phyloP scores from a whole-genome alignment of 1,140 invertebrate genomes.

The Bombus superbus region DNA sequence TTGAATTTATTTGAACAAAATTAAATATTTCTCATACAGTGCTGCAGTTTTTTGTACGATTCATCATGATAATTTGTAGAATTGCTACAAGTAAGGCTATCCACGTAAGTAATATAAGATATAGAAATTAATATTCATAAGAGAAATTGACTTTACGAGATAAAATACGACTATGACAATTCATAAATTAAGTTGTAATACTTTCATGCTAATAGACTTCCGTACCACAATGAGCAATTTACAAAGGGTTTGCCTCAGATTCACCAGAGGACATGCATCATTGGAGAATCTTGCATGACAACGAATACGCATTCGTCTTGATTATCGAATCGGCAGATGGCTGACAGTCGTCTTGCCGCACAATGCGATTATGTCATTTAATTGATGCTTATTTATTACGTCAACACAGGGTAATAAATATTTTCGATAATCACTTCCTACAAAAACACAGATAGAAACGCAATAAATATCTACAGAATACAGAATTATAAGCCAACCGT shows the following conservation, averaged over 20 bases:
- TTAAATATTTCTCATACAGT: no score
- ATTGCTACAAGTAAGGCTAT: no score
- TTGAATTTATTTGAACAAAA: no score
- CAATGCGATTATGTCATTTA: background rate
- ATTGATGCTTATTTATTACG: background rate
- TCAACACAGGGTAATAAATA: background rate
- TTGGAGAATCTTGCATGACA: background rate
- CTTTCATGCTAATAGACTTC: no score
- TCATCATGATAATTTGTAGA: no score
- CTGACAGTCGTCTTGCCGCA: background rate
- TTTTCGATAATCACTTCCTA: background rate
- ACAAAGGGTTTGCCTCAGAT: background rate
- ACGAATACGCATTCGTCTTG: slow-evolving; percentile 4
- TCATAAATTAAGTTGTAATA: no score
- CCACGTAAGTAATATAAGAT: no score
- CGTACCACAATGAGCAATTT: background rate
- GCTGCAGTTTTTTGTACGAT: no score
- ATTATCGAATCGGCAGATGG: background rate
- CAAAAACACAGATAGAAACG: background rate
- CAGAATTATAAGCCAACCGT: no score
- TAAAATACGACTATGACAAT: no score
- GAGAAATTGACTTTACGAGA: no score
- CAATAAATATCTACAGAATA: background rate
- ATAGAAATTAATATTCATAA: no score
- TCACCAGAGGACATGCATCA: background rate